Conservation (phyloP, 2,888 invertebrate genomes). For the Lingula anatina region DNA sequence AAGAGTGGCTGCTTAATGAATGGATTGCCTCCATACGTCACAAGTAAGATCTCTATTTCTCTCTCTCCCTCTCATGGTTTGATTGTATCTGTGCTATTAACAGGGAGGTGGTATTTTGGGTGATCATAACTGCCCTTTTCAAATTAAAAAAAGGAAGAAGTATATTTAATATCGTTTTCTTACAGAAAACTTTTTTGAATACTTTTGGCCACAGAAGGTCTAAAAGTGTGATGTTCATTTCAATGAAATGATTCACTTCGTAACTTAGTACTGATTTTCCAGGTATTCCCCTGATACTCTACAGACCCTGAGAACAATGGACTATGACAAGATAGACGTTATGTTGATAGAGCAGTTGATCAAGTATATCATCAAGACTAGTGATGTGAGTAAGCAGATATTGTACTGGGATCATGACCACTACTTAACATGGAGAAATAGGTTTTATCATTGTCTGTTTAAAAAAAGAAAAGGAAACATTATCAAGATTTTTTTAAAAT, state of each 20-base stretch:
- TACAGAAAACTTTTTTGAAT: too few relatives aligned
- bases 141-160: too few relatives aligned
- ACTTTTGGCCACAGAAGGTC: too few relatives aligned
- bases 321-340: slow-evolving; percentile 66
- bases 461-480: too few relatives aligned
- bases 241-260: too few relatives aligned
- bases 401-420: too few relatives aligned
- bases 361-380: slow-evolving; percentile 61
- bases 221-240: too few relatives aligned
- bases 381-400: slow-evolving; percentile 41
- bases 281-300: slow-evolving; percentile 61
- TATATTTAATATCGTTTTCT: too few relatives aligned
- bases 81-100: background rate
- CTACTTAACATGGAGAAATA: too few relatives aligned
- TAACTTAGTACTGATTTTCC: slow-evolving; percentile 9
- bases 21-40: slow-evolving; percentile 22
- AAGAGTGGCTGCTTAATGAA: slow-evolving; percentile 16
- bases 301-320: slow-evolving; percentile 60
- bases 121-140: background rate
- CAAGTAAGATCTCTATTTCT: slow-evolving; percentile 14
- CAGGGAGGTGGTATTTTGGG: too few relatives aligned
- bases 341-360: slow-evolving; percentile 67
- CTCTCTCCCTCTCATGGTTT: background rate
- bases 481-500: too few relatives aligned
- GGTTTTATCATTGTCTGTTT: too few relatives aligned